Evolutionary conservation across 1,140 invertebrate genomes (phyloP), one percentile per base, ranked within the genome.

Genomic region (Probaryconus sp.): DNA sequence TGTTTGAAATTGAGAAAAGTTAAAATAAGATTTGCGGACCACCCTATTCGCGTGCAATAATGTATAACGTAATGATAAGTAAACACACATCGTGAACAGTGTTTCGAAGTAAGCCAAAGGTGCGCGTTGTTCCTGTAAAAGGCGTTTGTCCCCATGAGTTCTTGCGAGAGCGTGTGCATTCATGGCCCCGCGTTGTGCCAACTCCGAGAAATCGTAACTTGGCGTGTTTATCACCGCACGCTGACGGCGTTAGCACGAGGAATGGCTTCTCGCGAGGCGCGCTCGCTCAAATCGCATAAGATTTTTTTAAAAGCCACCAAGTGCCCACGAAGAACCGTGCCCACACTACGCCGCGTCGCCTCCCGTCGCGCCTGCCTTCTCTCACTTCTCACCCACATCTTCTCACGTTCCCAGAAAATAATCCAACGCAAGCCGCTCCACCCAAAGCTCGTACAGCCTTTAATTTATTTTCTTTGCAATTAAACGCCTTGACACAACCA

Each of bases 161-260:
- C 37, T 67, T 60, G 60, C 60, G 73, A 61, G 17, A 42, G 30
- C 33, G 11, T 45, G 58, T 42, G 50, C 35, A 73, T 70, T 76
- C 63, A 72, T 35, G 45, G 3, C 16, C 30, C n/a, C 33, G 18
- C 13, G 65, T 65, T 48, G 65, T 58, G 74, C 72, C 72, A 77
- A 81, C 81, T 86, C 85, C 80, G 68, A 88, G 86, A 88, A 87
- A 88, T 86, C 86, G 85, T 88, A 88, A 87, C 86, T 85, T 86
- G 79, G 79, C 83, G 83, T 86, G 83, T 88, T 88, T 88, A 88
- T 88, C 84, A 78, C 83, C 79, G 76, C 73, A 53, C 69, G 63
- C 71, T 78, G 77, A 69, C 76, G 76, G 77, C 82, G 75, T 82
- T 82, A 79, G 81, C 77, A 70, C 79, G 82, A 81, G 83, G 70